Base-by-base conservation (phyloP, 2,888 invertebrate species). In the Epsilonema sp. region DNA sequence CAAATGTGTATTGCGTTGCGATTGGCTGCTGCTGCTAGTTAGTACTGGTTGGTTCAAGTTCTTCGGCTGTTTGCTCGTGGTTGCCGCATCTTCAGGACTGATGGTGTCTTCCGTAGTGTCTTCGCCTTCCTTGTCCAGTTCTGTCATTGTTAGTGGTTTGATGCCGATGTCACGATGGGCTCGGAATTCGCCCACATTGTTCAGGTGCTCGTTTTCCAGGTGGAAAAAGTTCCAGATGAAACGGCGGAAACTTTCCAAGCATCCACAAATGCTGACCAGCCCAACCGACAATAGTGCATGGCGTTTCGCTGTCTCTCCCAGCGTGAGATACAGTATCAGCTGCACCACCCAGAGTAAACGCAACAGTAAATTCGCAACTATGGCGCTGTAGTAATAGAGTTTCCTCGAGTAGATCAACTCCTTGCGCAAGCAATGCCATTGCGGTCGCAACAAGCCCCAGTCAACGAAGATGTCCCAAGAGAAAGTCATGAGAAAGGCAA, bases 141-240 rank as follows among this genome's bases (percentile, higher is more conserved):
- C 31, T 31, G 8, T 16, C 31, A 31, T 16, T 8, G 31, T 31
- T 31, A 31, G 16, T 31, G 31, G 31, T 31, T 31, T 31, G 8
- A 87, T 84, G 0, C 84, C 85, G 13, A 94, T 92, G 68, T 94
- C 92, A 2, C 92, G 72, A 0, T 92, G 92, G 3, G 92, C 92
- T 60, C 92, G 74, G 74, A 94, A 94, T 71, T 71, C 67, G 66
- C 92, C 92, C 71, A 90, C 92, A 70, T 94, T 94, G 70, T 94
- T 94, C 37, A 92, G 70, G 67, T 94, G 92, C 65, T 92, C 92
- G 72, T 94, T 92, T 71, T 92, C 92, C 60, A 92, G 67, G 0
- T 92, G 89, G 74, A 92, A 92, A 70, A 86, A 94, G 70, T 92
- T 92, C 92, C 92, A 92, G 41, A 92, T 78, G 69, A 92, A 92